phyloP scores from a whole-genome alignment of 2,888 invertebrate species.

The Rhyacophila evoluta region DNA sequence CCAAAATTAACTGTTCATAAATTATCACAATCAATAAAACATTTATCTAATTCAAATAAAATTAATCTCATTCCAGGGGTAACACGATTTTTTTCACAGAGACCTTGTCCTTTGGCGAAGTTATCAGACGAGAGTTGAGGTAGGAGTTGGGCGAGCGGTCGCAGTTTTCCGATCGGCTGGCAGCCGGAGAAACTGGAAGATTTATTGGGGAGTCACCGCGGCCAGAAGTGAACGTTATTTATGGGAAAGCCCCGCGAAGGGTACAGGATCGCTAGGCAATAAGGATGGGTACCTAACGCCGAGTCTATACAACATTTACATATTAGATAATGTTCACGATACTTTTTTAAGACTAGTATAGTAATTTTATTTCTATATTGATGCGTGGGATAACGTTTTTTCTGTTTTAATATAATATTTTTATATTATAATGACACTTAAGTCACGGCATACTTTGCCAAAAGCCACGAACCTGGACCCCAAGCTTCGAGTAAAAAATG shows the following conservation, averaged over 20 bases:
- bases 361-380: too few relatives aligned
- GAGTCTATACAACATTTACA: neutral
- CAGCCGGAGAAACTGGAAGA: constrained; percentile 41
- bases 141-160: constrained; percentile 1
- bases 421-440: too few relatives aligned
- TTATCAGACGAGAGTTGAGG: neutral
- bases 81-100: constrained; percentile 19
- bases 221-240: constrained; percentile 50
- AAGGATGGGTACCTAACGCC: neutral
- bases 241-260: constrained; percentile 31
- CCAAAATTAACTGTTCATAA: too few relatives aligned
- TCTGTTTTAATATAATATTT: too few relatives aligned
- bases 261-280: neutral
- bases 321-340: neutral
- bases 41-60: neutral
- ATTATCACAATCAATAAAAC: too few relatives aligned
- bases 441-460: too few relatives aligned
- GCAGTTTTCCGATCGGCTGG: constrained; percentile 41
- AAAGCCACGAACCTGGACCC: too few relatives aligned
- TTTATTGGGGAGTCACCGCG: constrained; percentile 46
- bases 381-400: too few relatives aligned
- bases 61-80: neutral
- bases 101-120: neutral
- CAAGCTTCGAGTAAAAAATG: too few relatives aligned
- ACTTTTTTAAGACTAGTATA: too few relatives aligned